Base-by-base conservation (phyloP, 1,140 invertebrate genomes). In the Goniozus legneri region DNA sequence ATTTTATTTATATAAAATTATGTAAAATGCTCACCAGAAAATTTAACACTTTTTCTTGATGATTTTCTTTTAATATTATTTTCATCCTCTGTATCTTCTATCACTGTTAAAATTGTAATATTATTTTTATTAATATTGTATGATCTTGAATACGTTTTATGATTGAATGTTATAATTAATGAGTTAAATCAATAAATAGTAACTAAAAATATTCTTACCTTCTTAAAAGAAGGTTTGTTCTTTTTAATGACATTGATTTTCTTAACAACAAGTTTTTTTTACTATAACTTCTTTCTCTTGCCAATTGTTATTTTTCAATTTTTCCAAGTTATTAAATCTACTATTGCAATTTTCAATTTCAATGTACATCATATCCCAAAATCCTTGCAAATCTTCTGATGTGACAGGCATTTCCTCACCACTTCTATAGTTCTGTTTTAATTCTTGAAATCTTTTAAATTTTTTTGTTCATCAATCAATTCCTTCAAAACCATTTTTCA, bases 281-380 rank as follows among this genome's bases (percentile, higher is more conserved):
- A 8, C 66, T 69, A 77, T 75, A 54, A 77, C 77, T 78, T 78
- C 76, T 48, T 80, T 56, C 30, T 77, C 66, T 2, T 73, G 60
- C 83, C 83, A 85, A 44, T 76, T 70, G 18, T 76, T 79, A 0
- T 47, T 37, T 46, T 73, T 76, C 19, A 81, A 56, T 39, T 69
- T 60, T 3, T 70, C 56, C 7, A 85, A 60, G 38, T 76, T 77
- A 2, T 71, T 58, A 52, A 84, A 84, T 8, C 82, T 67, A 22
- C 65, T 64, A 32, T 83, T 67, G 12, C 83, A 72, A 54, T 84
- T 73, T 4, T 73, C 71, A 42, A 84, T 76, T 59, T 88, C 85
- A 48, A 83, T 80, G 34, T 79, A 80, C 6, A 86, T 73, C 82
- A 87, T 85, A 32, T 87, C 86, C 87, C 87, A 89, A 71, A 88